Conservation (phyloP, 2,888 invertebrate genomes). For the Meta bourneti region DNA sequence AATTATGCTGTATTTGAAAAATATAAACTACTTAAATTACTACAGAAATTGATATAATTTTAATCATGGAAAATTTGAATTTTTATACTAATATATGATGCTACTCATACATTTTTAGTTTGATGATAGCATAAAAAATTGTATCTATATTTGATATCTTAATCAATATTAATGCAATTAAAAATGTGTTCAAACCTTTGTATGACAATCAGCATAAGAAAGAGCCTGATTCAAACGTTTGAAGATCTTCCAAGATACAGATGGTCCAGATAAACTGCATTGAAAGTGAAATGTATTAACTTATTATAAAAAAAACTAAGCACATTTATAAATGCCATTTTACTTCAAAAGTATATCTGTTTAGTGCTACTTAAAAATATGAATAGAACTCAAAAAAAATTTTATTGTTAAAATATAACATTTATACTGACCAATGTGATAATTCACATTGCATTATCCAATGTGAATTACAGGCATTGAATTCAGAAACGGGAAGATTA, state of each 20-base stretch:
- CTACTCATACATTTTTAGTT: no score
- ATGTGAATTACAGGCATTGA: no score
- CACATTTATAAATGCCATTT: background rate
- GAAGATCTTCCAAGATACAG: constrained; percentile 64
- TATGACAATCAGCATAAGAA: constrained; percentile 43
- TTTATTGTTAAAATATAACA: background rate
- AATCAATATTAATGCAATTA: background rate
- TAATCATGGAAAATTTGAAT: no score
- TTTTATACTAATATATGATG: no score
- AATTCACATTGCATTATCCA: no score
- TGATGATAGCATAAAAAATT: no score
- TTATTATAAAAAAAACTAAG: background rate
- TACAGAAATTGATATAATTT: no score
- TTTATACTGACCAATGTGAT: background rate
- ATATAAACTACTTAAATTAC: no score
- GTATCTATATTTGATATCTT: no score
- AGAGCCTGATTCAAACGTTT: constrained; percentile 35
- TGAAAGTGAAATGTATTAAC: background rate
- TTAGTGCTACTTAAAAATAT: background rate
- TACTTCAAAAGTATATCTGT: no score
- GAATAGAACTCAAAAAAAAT: background rate
- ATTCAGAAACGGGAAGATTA: no score
- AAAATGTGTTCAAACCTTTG: constrained; percentile 32
- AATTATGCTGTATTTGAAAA: no score
- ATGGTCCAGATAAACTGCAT: constrained; percentile 57